Evolutionary conservation across 2,888 invertebrate species (phyloP).

Genomic region (Amiota minor): DNA sequence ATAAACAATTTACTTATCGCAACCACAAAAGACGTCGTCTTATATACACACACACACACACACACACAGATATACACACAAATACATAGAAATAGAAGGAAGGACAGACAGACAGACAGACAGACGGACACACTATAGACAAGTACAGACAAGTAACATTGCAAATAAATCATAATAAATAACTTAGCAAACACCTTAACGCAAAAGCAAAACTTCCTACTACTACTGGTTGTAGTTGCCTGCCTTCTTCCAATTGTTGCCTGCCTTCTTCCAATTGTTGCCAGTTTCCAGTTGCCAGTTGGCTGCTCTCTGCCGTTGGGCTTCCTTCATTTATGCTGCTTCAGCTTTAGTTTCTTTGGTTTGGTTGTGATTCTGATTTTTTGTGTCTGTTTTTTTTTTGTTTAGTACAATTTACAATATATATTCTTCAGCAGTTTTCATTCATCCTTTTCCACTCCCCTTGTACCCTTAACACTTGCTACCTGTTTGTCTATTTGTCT

Average conservation of each 20-base stretch:
- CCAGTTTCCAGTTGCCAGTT: too few relatives aligned
- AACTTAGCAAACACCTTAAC: constrained; percentile 67
- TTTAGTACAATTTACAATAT: background rate
- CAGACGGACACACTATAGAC: constrained; percentile 25
- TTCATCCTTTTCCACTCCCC: background rate
- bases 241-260: background rate
- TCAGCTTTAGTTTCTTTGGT: background rate
- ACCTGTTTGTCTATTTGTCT: constrained; percentile 13
- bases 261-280: too few relatives aligned
- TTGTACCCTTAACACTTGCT: background rate
- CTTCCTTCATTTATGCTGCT: too few relatives aligned
- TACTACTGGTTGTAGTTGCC: background rate
- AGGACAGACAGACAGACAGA: constrained; percentile 2
- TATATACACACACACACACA: constrained; percentile 6
- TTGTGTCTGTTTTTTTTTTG: background rate
- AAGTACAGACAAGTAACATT: constrained; percentile 48
- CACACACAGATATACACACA: constrained; percentile 21
- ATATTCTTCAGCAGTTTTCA: background rate
- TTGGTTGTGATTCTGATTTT: background rate
- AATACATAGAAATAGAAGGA: too few relatives aligned
- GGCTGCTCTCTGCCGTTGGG: too few relatives aligned
- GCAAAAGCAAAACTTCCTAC: constrained; percentile 55
- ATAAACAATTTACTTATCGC: constrained; percentile 68
- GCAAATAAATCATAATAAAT: constrained; percentile 70
- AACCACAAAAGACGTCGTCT: constrained; percentile 47